Evolutionary conservation across 2,888 invertebrate genomes (phyloP), one percentile per base, ranked within the genome.

Genomic region (Tipula unca): DNA sequence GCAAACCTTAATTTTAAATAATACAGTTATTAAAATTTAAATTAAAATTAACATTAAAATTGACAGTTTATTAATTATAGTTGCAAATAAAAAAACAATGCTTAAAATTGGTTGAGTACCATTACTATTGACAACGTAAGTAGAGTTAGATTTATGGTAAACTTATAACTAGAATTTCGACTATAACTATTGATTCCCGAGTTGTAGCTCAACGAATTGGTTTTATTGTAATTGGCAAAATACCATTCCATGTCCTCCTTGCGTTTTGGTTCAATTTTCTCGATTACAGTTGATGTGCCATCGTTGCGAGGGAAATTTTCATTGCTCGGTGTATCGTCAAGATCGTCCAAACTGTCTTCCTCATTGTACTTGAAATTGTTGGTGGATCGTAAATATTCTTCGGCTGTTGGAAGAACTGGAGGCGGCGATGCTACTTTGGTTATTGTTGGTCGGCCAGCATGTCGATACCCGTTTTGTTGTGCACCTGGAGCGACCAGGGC

Each of bases 211-310:
- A 85, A 14, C 8, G 29, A 20, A 48, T 48, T 54, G 8, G 85
- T 85, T 29, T 48, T 48, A 17, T 96, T 95, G 89, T 97, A 97
- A 90, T 96, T 96, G 87, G 94, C 95, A 89, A 95, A 97, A 90
- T 97, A 97, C 97, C 97, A 97, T 88, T 94, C 94, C 91, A 94
- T 94, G 85, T 93, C 91, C 87, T 91, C 92, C 87, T 92, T 93
- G 48, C 92, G 92, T 83, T 89, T 92, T 86, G 89, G 91, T 25
- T 91, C 89, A 85, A 89, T 91, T 85, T 89, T 89, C 85, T 89
- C 89, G 35, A 83, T 84, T 5, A 48, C n/a, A 29, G 54, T 85
- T 32, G 85, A 20, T 42, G 83, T 83, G n/a, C 29, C 83, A 69
- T 25, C 69, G 25, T 69, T 69, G 0, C 25, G 69, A 69, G 25